Evolutionary conservation across 2,797 vertebrate genomes (phyloP), one percentile per base, ranked within the genome.

Genomic region (Erithacus rubecula): DNA sequence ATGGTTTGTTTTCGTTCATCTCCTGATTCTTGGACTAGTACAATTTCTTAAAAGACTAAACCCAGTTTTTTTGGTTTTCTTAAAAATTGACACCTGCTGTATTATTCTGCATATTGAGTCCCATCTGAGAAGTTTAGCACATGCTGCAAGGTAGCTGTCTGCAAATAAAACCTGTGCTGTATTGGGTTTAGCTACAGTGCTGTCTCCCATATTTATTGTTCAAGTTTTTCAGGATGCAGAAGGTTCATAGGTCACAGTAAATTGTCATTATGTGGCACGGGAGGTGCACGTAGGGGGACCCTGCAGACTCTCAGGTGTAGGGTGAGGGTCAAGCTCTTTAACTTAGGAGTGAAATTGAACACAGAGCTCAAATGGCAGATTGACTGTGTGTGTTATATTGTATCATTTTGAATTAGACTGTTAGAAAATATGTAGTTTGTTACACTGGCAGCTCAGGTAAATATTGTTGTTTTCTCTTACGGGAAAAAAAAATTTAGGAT

Each of bases 361-460:
- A 5, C 12, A 11, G 44, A 23, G 20, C 11, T 41, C 32, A 13
- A n/a, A 52, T 18, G 36, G 46, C 37, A 53, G 43, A 10, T 11
- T 9, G 30, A 10, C 13, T 53, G 6, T 26, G 2, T 2, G 0
- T 49, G 7, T 46, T 55, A 9, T 15, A 2, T 32, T 26, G 62
- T 37, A n/a, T 71, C 1, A 0, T 11, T 29, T 37, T 22, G 49
- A 55, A 39, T 52, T 47, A 36, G 4, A 24, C 16, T 15, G 9
- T 6, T 71, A 12, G 37, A 47, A 64, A 78, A 76, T 4, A 16
- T 4, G 2, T n/a, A 0, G 9, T 30, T 47, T 52, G 60, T 60
- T 64, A 30, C 11, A 4, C 6, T 52, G 55, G 4, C 12, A 4
- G 12, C 58, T 1, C 4, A 62, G 11, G 14, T 65, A 67, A 43